These are phyloP conservation scores for Gracilinanus agilis DNA, from an alignment of 2,113 vertebrate species.

Conservation along the genomic window DNA sequence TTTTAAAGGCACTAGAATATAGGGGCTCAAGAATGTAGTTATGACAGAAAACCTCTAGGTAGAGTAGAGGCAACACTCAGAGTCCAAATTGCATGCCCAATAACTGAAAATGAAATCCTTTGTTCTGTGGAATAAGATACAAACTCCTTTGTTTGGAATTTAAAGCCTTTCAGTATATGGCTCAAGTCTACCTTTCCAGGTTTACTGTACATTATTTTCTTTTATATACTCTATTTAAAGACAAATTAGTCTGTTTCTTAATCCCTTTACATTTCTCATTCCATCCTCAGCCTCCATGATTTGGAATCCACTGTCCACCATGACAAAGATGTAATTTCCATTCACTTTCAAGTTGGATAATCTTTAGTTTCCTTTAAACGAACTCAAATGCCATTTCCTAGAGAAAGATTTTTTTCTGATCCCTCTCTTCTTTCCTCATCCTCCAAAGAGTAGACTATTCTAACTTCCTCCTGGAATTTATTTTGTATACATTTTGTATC, in stretches of 20 bases:
- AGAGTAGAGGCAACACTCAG: neutral
- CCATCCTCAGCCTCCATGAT: no score
- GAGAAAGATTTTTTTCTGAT: neutral
- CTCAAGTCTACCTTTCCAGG: neutral
- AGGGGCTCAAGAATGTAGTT: neutral
- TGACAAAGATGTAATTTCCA: neutral
- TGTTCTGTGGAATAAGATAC: neutral
- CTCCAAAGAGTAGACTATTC: neutral
- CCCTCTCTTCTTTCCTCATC: neutral
- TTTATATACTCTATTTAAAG: neutral
- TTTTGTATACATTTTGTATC: neutral
- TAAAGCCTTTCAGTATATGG: neutral
- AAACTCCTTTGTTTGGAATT: neutral
- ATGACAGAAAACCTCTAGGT: neutral
- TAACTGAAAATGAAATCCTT: neutral
- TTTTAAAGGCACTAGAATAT: neutral
- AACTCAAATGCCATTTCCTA: no score
- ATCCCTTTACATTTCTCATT: neutral
- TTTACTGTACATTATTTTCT: neutral
- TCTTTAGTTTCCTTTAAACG: no score
- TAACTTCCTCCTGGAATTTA: neutral
- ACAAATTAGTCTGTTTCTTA: neutral
- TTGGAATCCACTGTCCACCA: neutral
- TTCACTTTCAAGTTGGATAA: neutral
- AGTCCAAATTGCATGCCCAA: neutral